Evolutionary conservation across 2,888 invertebrate genomes (phyloP).

Genomic region (Sinelater perroti): DNA sequence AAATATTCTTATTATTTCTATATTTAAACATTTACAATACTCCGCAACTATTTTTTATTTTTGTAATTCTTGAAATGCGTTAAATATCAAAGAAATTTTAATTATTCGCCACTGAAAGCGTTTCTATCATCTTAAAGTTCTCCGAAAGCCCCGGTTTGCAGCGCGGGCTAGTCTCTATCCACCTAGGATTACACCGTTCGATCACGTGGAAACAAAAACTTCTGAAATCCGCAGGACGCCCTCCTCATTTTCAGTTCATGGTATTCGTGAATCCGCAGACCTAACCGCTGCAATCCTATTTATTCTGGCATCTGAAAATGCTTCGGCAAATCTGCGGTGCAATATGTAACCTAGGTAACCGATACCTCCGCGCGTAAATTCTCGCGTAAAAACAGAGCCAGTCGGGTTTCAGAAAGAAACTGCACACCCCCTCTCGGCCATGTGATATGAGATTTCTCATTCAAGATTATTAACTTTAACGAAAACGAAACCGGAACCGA

Average conservation of each 20-base stretch:
- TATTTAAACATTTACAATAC: too few relatives aligned
- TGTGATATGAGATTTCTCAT: slow-evolving; percentile 18
- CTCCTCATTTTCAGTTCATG: slow-evolving; percentile 1
- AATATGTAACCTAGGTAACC: slow-evolving; percentile 9
- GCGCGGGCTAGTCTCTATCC: too few relatives aligned
- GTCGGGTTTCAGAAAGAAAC: slow-evolving; percentile 9
- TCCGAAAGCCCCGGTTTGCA: too few relatives aligned
- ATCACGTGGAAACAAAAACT: not conserved
- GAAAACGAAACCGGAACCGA: slow-evolving; percentile 11
- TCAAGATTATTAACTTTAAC: slow-evolving; percentile 13
- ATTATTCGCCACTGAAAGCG: too few relatives aligned
- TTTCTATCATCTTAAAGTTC: too few relatives aligned
- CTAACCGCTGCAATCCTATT: slow-evolving; percentile 4
- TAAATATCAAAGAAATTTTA: too few relatives aligned
- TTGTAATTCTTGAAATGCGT: too few relatives aligned
- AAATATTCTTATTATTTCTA: too few relatives aligned
- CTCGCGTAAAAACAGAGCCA: slow-evolving; percentile 18
- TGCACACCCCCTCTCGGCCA: slow-evolving; percentile 13
- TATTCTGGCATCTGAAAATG: slow-evolving; percentile 9
- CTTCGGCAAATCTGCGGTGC: slow-evolving; percentile 13
- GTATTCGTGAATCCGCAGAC: slow-evolving; percentile 4
- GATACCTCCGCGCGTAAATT: slow-evolving; percentile 16
- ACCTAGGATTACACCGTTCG: too few relatives aligned
- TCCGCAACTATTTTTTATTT: too few relatives aligned
- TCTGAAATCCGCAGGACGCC: not conserved